Conservation (phyloP, 2,797 vertebrate genomes). For the Acipenser ruthenus region DNA sequence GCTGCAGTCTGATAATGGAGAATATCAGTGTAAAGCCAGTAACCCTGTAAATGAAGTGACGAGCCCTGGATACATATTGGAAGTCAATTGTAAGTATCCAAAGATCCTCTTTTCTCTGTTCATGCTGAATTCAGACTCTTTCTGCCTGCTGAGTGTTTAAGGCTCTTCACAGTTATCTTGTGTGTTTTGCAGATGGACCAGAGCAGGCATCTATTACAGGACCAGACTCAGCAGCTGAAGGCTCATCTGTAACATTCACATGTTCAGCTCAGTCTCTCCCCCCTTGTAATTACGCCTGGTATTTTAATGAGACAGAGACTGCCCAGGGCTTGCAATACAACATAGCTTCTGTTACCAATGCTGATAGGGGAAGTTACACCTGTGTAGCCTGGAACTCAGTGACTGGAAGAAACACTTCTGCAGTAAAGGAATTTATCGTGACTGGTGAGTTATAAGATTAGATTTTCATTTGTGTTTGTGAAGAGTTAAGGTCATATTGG, state of each 20-base stretch:
- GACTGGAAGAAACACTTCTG: constrained; percentile 38
- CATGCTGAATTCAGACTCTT: too few species aligned
- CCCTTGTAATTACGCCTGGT: constrained; percentile 42
- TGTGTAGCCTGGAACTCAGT: constrained; percentile 52
- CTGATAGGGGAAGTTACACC: constrained; percentile 32
- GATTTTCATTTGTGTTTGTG: too few species aligned
- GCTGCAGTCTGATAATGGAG: too few species aligned
- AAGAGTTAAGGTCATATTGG: too few species aligned
- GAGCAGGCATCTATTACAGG: constrained; percentile 31
- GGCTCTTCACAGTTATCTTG: background rate
- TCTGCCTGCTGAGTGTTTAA: too few species aligned
- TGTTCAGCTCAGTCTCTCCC: constrained; percentile 49
- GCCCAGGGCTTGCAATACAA: constrained; percentile 13
- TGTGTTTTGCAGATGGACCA: constrained; percentile 50
- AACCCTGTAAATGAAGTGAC: too few species aligned
- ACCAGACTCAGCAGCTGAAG: constrained; percentile 2
- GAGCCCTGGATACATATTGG: too few species aligned
- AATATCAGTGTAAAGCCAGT: too few species aligned
- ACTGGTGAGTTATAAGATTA: constrained; percentile 35
- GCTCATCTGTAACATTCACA: background rate
- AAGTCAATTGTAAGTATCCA: too few species aligned
- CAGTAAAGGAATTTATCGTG: constrained; percentile 19
- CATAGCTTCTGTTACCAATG: background rate
- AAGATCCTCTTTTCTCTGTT: too few species aligned
- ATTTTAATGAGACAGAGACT: background rate